These are phyloP conservation scores for Punctoribates punctum DNA, from an alignment of 2,888 invertebrate species.

Conservation along the genomic window DNA sequence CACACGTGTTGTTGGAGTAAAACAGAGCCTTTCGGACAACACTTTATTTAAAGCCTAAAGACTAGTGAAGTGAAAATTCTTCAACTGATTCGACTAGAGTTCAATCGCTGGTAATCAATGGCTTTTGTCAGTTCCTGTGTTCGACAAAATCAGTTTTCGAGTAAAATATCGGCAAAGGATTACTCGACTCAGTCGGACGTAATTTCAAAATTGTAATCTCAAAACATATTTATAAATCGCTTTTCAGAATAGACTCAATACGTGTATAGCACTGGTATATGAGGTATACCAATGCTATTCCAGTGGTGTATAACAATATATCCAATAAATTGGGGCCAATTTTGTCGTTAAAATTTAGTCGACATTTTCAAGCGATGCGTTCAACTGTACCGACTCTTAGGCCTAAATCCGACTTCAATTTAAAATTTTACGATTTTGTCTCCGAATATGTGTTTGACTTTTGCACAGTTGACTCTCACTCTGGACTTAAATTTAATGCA, in stretches of 20 bases:
- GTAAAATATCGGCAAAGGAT: neutral
- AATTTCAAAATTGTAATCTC: neutral
- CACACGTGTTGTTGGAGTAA: neutral
- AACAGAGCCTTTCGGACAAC: neutral
- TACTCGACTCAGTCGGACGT: neutral
- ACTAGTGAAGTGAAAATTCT: too few species aligned
- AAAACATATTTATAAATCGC: neutral
- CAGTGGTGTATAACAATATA: too few species aligned
- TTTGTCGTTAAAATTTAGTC: slow-evolving; percentile 9
- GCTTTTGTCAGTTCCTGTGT: neutral
- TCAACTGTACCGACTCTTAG: neutral
- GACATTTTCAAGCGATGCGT: neutral
- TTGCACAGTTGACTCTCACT: neutral
- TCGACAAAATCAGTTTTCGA: neutral
- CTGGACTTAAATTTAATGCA: too few species aligned
- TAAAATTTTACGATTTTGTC: slow-evolving; percentile 10
- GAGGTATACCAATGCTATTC: too few species aligned
- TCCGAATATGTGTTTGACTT: neutral
- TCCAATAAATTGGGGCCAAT: neutral
- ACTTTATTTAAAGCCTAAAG: too few species aligned
- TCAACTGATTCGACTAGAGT: neutral
- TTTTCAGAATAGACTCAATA: too few species aligned
- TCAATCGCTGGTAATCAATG: neutral
- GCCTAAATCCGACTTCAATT: neutral
- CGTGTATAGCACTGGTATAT: too few species aligned